These are phyloP conservation scores for Pedetes capensis DNA, from an alignment of 2,113 vertebrate species.

Conservation along the genomic window DNA sequence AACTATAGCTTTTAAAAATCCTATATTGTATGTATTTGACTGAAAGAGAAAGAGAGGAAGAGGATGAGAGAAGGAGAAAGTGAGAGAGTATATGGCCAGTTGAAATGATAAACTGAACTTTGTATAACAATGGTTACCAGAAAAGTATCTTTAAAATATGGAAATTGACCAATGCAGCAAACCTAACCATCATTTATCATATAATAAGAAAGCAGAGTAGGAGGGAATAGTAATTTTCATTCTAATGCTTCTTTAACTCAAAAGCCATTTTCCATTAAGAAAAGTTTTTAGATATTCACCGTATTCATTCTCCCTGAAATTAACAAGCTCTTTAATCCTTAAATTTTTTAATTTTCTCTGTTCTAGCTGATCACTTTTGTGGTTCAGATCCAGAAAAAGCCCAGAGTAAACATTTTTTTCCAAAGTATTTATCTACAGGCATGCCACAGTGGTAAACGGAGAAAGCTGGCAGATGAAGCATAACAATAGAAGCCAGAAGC, in stretches of 20 bases:
- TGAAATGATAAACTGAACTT: slow-evolving; percentile 38
- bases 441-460: slow-evolving; percentile 17
- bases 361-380: slow-evolving; percentile 74
- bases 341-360: slow-evolving; percentile 73
- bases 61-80: background rate
- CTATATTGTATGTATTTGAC: background rate
- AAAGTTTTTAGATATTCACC: slow-evolving; percentile 61
- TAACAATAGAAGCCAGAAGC: background rate
- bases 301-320: slow-evolving; percentile 71
- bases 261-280: slow-evolving; percentile 68
- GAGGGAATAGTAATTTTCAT: slow-evolving; percentile 63
- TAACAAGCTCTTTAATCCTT: slow-evolving; percentile 66
- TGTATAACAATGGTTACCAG: slow-evolving; percentile 37
- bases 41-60: background rate
- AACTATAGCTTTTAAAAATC: slow-evolving; percentile 17
- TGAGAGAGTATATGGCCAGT: background rate
- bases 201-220: slow-evolving; percentile 37
- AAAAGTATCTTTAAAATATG: slow-evolving; percentile 59
- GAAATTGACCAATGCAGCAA: slow-evolving; percentile 41
- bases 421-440: slow-evolving; percentile 32
- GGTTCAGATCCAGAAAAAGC: slow-evolving; percentile 66
- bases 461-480: background rate
- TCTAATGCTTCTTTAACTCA: slow-evolving; percentile 63
- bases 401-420: slow-evolving; percentile 53
- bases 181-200: slow-evolving; percentile 56